phyloP scores from a whole-genome alignment of 2,113 vertebrate genomes.

The Pomatorhinus ruficollis region DNA sequence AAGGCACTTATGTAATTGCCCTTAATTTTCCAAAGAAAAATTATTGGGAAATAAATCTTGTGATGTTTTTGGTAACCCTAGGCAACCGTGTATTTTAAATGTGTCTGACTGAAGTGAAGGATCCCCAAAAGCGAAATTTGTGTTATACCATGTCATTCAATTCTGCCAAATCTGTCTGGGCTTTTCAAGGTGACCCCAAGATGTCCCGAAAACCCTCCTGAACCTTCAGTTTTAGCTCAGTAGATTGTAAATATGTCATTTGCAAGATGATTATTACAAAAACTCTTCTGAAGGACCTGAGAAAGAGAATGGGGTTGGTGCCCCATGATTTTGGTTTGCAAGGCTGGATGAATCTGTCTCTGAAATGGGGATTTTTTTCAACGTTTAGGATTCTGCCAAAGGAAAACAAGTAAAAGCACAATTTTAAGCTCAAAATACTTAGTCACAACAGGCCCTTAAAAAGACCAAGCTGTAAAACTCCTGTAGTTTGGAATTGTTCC shows the following conservation, averaged over 20 bases:
- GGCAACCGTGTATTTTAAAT: background rate
- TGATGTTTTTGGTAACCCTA: background rate
- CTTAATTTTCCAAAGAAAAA: background rate
- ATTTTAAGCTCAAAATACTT: background rate
- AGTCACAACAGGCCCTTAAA: background rate
- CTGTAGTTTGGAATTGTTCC: background rate
- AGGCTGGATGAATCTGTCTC: background rate
- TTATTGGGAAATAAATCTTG: background rate
- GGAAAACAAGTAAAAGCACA: background rate
- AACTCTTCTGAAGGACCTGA: background rate
- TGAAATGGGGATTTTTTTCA: background rate
- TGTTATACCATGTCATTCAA: rapidly evolving
- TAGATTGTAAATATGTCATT: background rate
- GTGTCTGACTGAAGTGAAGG: background rate
- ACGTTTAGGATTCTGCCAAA: background rate
- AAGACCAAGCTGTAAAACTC: background rate
- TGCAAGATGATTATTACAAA: background rate
- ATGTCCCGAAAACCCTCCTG: background rate
- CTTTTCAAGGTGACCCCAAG: background rate
- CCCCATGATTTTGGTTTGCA: background rate
- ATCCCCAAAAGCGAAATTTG: background rate
- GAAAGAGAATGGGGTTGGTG: background rate
- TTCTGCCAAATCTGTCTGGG: background rate
- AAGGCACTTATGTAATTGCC: background rate
- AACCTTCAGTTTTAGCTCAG: background rate